Evolutionary conservation across 2,888 invertebrate genomes (phyloP), one percentile per base, ranked within the genome.

Genomic region (Dermolepida albohirtum): DNA sequence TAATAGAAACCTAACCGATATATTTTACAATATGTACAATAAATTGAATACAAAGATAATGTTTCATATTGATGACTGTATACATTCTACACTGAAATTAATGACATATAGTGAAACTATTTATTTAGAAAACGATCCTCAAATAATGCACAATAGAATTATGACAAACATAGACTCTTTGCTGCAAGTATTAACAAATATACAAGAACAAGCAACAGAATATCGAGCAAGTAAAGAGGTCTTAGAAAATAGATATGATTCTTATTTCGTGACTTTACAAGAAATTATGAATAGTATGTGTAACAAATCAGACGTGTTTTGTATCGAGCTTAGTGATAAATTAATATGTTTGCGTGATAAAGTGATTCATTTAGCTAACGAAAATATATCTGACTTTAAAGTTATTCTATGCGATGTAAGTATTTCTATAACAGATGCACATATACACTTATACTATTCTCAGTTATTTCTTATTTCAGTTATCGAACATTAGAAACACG

Each of bases 11-110:
- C n/a, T 52, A 12, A 17, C 63, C 16, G 63, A 54, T 8, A 50
- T 14, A 10, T 67, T 67, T 62, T 63, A 52, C 17, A 52, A 67
- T 54, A 52, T 54, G 27, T 51, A 52, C 47, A 54, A 39, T 43
- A 62, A 67, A 17, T 41, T 62, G 14, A 57, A 59, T 27, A 51
- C 16, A 12, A 51, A 67, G 27, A 29, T 67, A 51, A 59, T 66
- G 39, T 59, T 40, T 10, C 40, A 43, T 41, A 47, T 66, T n/a
- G 66, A 66, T 6, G 29, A 43, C 10, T 64, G 64, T n/a, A 43
- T 64, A 12, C 52, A 16, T n/a, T 64, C 27, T 41, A 16, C 34
- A 14, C 17, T 52, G 27, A 40, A 27, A 6, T 52, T 52, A 6
- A 29, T 44, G 10, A 12, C 7, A 12, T 11, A n/a, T 12, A 44